Evolutionary conservation across 2,113 vertebrate genomes (phyloP), one percentile per base, ranked within the genome.

Genomic region (Formicarius rufipectus): DNA sequence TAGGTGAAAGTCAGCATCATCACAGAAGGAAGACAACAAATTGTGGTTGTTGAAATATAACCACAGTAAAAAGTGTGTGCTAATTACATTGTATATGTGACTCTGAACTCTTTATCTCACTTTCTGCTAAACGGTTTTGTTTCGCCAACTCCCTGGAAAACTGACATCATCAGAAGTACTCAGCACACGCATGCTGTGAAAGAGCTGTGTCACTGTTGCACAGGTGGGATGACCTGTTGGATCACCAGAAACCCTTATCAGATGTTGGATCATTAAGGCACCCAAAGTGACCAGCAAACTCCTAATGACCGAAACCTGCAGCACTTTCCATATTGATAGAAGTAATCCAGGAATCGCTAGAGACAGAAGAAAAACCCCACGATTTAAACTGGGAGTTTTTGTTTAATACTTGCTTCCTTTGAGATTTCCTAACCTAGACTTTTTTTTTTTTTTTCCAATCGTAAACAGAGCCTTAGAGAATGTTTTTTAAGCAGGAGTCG

Each of bases 241-340:
- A 12, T 25, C 14, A 45, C 5, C 33, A 87, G 22, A 85, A 87
- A 37, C 31, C 30, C 14, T 40, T 4, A 31, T 10, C 35, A 53
- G 33, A 23, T 33, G 53, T 40, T 33, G 27, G 25, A 74, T 83
- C 73, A 79, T 40, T 39, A 77, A 35, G n/a, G 45, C 10, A 9
- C 28, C 10, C 53, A 49, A 24, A 52, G 30, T 8, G 27, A 55
- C 31, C 31, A 14, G 21, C 16, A 55, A 87, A 40, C 14, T 58
- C 53, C 28, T 15, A 27, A 9, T 6, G 59, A 60, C 30, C 45
- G 33, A 39, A 74, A 33, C 17, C 10, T 64, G 9, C 40, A 24
- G 33, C 20, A 14, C 8, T 67, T 73, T 17, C 4, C 6, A 0
- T 15, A 10, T 50, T 50, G 20, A 49, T n/a, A 8, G 7, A 3